These are phyloP conservation scores for Abscondita cerata DNA, from an alignment of 2,888 invertebrate genomes.

Conservation along the genomic window DNA sequence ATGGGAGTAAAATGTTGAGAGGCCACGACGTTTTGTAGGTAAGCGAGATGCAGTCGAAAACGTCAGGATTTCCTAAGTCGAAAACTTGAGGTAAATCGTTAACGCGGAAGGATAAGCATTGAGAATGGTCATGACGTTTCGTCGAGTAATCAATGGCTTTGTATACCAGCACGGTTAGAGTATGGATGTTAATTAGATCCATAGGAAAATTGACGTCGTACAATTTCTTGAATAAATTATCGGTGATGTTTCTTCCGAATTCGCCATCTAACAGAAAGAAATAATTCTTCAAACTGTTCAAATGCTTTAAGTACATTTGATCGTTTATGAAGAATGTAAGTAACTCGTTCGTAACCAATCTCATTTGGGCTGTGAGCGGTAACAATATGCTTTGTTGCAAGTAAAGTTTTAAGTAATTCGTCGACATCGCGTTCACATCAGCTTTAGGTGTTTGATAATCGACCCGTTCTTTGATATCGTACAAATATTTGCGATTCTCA, in stretches of 20 bases:
- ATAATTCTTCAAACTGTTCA: constrained; percentile 76
- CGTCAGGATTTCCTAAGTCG: constrained; percentile 70
- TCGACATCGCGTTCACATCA: constrained; percentile 49
- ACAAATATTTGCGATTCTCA: constrained; percentile 54
- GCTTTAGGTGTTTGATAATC: constrained; percentile 55
- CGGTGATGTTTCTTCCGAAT: constrained; percentile 75
- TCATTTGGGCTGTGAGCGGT: constrained; percentile 72
- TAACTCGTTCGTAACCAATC: constrained; percentile 75
- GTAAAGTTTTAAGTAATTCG: constrained; percentile 49
- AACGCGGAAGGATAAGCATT: constrained; percentile 69
- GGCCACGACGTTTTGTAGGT: constrained; percentile 80
- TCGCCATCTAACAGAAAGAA: constrained; percentile 83
- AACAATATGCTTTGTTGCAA: constrained; percentile 63
- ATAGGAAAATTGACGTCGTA: constrained; percentile 70
- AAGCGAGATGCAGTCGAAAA: constrained; percentile 71
- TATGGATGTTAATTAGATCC: constrained; percentile 73
- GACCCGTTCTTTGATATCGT: constrained; percentile 59
- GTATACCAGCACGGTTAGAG: constrained; percentile 72
- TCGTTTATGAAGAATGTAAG: constrained; percentile 72
- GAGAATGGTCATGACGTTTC: constrained; percentile 67
- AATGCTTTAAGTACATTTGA: constrained; percentile 72
- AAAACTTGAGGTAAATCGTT: constrained; percentile 68
- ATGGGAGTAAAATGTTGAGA: constrained; percentile 76
- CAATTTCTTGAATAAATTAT: constrained; percentile 71
- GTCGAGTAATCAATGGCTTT: constrained; percentile 74